Evolutionary conservation across 2,888 invertebrate species (phyloP).

Genomic region (Crepidodera aurea): DNA sequence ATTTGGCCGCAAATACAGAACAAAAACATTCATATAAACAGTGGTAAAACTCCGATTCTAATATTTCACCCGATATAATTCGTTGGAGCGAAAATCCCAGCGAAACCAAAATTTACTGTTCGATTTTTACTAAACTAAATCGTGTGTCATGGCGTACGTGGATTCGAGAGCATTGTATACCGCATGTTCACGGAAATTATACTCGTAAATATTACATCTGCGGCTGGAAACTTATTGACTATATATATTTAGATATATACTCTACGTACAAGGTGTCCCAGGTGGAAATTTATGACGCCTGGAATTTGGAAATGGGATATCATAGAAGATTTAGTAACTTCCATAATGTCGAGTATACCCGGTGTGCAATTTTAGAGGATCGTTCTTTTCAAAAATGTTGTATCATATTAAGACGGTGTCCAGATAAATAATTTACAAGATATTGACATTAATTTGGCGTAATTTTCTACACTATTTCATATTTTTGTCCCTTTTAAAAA

Average conservation of each 20-base stretch:
- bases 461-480: no score
- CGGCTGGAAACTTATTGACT: constrained; percentile 38
- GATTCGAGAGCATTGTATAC: constrained; percentile 32
- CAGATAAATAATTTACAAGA: no score
- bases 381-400: no score
- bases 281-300: not conserved
- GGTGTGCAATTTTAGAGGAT: no score
- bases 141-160: constrained; percentile 29
- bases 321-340: not conserved
- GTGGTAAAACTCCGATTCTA: constrained; percentile 9
- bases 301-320: not conserved
- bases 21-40: constrained; percentile 1
- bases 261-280: constrained; percentile 23
- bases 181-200: constrained; percentile 40
- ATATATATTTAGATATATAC: constrained; percentile 24
- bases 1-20: not conserved
- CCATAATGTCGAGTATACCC: no score
- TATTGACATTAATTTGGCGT: no score
- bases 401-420: no score
- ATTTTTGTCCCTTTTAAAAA: no score
- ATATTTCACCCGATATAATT: constrained; percentile 18
- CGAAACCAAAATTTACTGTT: constrained; percentile 19
- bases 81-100: constrained; percentile 10
- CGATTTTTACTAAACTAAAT: constrained; percentile 32
- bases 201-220: constrained; percentile 41